A percentile compares a stretch with the other conserved stretches of the same genome.
These are phyloP conservation scores for Pedetes capensis DNA, from an alignment of 2,113 vertebrate species.

Conservation along the genomic window DNA sequence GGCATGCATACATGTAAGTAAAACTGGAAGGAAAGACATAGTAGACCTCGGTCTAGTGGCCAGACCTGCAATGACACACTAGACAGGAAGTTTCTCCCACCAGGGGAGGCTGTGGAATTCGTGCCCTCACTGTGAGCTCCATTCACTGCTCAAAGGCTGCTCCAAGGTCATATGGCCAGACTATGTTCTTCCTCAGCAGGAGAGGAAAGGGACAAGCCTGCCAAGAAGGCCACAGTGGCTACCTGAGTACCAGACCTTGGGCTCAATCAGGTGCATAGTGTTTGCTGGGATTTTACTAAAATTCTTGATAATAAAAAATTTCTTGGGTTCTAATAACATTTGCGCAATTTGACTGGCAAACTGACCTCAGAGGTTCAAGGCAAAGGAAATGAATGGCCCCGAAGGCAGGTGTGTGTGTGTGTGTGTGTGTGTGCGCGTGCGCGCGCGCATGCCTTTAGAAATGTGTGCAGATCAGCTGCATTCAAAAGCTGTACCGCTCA, in stretches of 20 bases:
- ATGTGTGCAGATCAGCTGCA: not conserved
- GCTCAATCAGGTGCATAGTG: not conserved
- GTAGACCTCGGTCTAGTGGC: not conserved
- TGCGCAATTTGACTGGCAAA: not conserved
- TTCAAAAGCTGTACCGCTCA: not conserved
- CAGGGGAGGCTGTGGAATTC: not conserved
- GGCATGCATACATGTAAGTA: accelerated
- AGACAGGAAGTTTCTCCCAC: not conserved
- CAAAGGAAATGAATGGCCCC: not conserved
- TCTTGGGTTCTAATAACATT: not conserved
- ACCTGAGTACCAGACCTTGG: not conserved
- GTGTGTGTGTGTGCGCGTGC: too few species aligned
- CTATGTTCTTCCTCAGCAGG: not conserved
- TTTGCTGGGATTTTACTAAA: not conserved
- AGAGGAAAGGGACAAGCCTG: not conserved
- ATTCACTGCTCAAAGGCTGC: not conserved
- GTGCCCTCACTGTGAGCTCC: too few species aligned
- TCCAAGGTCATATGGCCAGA: not conserved
- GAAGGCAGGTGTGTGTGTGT: not conserved
- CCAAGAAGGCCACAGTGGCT: not conserved
- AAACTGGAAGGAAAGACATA: not conserved
- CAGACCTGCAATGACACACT: not conserved
- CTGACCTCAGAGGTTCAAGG: not conserved
- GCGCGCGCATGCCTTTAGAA: not conserved
- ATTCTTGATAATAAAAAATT: not conserved